phyloP scores from a whole-genome alignment of 2,888 invertebrate species.

The Quadroppia sp. region DNA sequence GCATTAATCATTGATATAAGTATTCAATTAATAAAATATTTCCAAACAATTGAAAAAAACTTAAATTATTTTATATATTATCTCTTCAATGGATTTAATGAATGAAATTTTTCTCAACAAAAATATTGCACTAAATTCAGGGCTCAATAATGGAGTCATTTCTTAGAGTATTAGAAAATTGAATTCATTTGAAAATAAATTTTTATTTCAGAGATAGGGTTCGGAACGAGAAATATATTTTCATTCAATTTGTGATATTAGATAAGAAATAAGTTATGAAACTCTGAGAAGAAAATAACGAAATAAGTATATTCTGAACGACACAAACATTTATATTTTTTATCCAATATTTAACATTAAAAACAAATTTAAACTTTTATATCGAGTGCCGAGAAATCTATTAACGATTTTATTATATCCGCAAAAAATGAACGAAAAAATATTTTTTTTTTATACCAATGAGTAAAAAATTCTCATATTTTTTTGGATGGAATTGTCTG shows the following conservation, averaged over 20 bases:
- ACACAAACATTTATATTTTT: not conserved
- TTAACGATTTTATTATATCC: not conserved
- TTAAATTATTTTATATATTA: not conserved
- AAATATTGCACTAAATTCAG: not conserved
- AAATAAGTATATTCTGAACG: not conserved
- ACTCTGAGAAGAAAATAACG: not conserved
- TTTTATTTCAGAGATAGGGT: not conserved
- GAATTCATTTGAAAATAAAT: not conserved
- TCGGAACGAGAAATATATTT: not conserved
- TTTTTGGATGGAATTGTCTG: not conserved
- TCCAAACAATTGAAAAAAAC: not conserved
- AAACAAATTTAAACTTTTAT: not conserved
- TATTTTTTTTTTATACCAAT: not conserved
- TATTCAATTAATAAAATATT: not conserved
- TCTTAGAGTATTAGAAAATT: not conserved
- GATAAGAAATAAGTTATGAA: not conserved
- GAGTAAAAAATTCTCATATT: not conserved
- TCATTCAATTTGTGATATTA: not conserved
- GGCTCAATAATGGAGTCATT: not conserved
- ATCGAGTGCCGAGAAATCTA: not conserved
- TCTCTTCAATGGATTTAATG: constrained; percentile 6
- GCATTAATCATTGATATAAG: constrained; percentile 29
- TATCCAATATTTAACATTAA: not conserved
- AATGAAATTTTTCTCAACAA: not conserved
- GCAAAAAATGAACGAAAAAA: not conserved